Base-by-base conservation (phyloP, 2,888 invertebrate species). In the Flexamia atlantica region DNA sequence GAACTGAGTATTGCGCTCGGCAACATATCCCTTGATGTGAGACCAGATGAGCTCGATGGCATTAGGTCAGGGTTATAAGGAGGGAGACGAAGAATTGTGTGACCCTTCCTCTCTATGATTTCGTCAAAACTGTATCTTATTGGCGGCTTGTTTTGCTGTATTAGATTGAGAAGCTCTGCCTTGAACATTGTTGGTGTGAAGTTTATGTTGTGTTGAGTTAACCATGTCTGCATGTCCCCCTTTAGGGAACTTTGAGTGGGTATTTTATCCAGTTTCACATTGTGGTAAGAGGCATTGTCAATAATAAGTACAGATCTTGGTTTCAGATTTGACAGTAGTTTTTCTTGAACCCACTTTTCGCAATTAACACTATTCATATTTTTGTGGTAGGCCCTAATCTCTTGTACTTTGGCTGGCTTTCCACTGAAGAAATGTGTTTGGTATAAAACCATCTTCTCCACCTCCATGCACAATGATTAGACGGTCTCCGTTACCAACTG, bases 41-140 rank as follows among this genome's bases (percentile, higher is more conserved):
- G 64, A 64, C 76, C 76, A 76, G 14, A 76, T 46, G 17, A 76
- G 17, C 28, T 76, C 76, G 17, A 76, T 42, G 20, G 76, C 17
- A 46, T 76, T 76, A 76, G 46, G 50, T 76, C 42, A 3, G 76
- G 76, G 50, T 76, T 46, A 46, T 76, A 40, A 1, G 36, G 76
- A 7, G 76, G 76, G 23, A 76, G 25, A 3, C 76, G 76, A 25
- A 76, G 30, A 46, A 76, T 20, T 0, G 76, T 23, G 12, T 76
- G 76, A 50, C 76, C 76, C 20, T 50, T 42, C 3, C 28, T 9
- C 17, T 25, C 64, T 14, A 64, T 14, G 12, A 64, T 64, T 25
- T 25, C 12, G 30, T 64, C 64, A 0, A 64, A 17, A 25, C 20
- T 46, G n/a, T 46, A 40, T 42, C 23, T 42, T n/a, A 2, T 17